phyloP scores from a whole-genome alignment of 2,888 invertebrate species.

The Labia minor region DNA sequence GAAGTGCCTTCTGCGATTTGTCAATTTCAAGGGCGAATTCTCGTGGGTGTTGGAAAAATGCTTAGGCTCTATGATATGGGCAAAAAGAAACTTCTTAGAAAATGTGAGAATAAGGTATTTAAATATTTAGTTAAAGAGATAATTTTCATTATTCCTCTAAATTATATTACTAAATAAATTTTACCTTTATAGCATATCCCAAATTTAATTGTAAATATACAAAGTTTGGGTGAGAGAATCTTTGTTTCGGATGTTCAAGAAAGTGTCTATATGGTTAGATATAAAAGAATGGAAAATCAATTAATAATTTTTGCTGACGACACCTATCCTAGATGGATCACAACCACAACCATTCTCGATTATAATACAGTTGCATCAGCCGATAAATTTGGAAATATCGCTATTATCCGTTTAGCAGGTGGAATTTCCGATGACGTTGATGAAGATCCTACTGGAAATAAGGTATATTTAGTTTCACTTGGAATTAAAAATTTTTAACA shows the following conservation, averaged over 20 bases:
- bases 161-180: background rate
- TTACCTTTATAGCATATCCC: slow-evolving; percentile 69
- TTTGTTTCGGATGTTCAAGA: slow-evolving; percentile 95
- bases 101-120: slow-evolving; percentile 85
- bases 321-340: slow-evolving; percentile 93
- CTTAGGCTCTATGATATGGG: slow-evolving; percentile 92
- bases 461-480: too few relatives aligned
- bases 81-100: slow-evolving; percentile 87
- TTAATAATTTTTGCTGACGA: slow-evolving; percentile 97
- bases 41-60: slow-evolving; percentile 90
- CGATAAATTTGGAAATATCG: slow-evolving; percentile 96
- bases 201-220: slow-evolving; percentile 84
- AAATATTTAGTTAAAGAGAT: background rate
- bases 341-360: slow-evolving; percentile 82
- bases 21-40: slow-evolving; percentile 78
- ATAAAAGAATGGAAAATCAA: slow-evolving; percentile 92
- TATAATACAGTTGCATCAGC: slow-evolving; percentile 93
- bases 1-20: slow-evolving; percentile 85
- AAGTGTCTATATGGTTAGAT: slow-evolving; percentile 89
- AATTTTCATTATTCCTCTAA: slow-evolving; percentile 3
- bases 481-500: too few relatives aligned
- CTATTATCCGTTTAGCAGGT: slow-evolving; percentile 71
- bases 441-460: slow-evolving; percentile 98
- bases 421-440: slow-evolving; percentile 95
- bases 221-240: slow-evolving; percentile 87